Percentiles rank a stretch among this genome's conserved stretches.
These are phyloP conservation scores for Phylloscopus collybita DNA, from an alignment of 2,797 vertebrate genomes.

Conservation along the genomic window DNA sequence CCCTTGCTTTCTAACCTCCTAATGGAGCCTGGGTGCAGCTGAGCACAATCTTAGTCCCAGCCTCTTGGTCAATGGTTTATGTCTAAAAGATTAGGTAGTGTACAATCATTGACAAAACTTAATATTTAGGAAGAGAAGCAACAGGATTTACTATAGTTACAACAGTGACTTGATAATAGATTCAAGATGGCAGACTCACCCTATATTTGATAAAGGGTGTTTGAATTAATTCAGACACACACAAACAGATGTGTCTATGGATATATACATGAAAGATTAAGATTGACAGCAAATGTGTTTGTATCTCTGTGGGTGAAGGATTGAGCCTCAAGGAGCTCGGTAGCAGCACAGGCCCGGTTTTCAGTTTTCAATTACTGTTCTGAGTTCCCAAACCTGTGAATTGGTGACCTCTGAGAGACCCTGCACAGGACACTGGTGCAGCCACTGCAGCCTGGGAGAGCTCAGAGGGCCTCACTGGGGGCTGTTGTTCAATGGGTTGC, in stretches of 20 bases:
- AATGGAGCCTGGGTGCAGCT: background rate
- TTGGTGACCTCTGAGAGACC: background rate
- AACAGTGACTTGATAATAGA: background rate
- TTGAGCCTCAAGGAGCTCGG: background rate
- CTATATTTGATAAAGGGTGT: background rate
- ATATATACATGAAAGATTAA: background rate
- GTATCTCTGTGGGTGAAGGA: background rate
- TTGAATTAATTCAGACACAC: background rate
- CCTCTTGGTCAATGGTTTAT: background rate
- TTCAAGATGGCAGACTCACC: background rate
- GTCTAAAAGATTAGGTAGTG: background rate
- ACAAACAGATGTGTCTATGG: background rate
- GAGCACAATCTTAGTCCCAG: background rate
- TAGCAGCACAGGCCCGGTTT: background rate
- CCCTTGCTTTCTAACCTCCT: background rate
- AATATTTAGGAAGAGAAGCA: background rate
- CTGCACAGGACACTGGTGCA: background rate
- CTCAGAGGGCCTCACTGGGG: background rate
- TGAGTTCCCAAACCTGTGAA: background rate
- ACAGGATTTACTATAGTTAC: background rate
- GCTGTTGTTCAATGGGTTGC: background rate
- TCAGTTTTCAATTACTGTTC: background rate
- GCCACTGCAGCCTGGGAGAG: background rate
- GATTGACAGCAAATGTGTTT: background rate
- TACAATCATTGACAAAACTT: background rate